Percentiles rank a stretch among this genome's conserved stretches.
phyloP scores from a whole-genome alignment of 2,888 invertebrate species.

The Erebia aethiops region DNA sequence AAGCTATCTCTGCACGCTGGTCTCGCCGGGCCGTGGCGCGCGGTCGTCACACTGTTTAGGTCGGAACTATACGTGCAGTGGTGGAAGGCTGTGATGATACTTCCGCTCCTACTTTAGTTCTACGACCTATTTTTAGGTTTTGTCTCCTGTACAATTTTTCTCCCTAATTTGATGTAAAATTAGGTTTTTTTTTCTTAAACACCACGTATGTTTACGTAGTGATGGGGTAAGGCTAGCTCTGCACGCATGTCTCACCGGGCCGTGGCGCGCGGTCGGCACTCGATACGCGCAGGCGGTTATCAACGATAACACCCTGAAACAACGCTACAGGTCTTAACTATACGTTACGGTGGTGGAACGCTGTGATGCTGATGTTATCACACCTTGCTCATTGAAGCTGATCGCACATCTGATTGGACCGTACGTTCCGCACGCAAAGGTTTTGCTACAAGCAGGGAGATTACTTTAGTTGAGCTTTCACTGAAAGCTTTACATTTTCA shows the following conservation, averaged over 20 bases:
- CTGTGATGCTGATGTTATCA: constrained; percentile 27
- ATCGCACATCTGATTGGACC: background rate
- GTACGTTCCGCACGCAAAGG: background rate
- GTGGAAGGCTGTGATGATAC: constrained; percentile 37
- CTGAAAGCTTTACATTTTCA: too few relatives aligned
- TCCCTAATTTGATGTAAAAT: too few relatives aligned
- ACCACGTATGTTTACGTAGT: constrained; percentile 47
- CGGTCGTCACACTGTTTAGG: constrained; percentile 69
- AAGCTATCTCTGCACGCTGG: constrained; percentile 68
- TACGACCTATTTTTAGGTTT: too few relatives aligned
- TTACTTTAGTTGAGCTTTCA: background rate
- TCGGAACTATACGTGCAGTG: constrained; percentile 45
- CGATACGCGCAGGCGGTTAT: constrained; percentile 68
- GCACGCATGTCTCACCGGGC: constrained; percentile 67
- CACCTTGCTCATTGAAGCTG: background rate
- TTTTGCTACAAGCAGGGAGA: background rate
- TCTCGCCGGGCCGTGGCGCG: constrained; percentile 69
- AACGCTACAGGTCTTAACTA: constrained; percentile 64
- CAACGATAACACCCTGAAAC: constrained; percentile 70
- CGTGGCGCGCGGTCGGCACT: constrained; percentile 65
- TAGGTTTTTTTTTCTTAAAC: background rate
- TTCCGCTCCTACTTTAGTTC: too few relatives aligned
- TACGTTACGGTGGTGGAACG: constrained; percentile 41
- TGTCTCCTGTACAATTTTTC: constrained; percentile 28
- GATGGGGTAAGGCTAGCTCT: constrained; percentile 70